phyloP scores from a whole-genome alignment of 92 coral and sea anemone species.

The Paramuricea clavata region DNA sequence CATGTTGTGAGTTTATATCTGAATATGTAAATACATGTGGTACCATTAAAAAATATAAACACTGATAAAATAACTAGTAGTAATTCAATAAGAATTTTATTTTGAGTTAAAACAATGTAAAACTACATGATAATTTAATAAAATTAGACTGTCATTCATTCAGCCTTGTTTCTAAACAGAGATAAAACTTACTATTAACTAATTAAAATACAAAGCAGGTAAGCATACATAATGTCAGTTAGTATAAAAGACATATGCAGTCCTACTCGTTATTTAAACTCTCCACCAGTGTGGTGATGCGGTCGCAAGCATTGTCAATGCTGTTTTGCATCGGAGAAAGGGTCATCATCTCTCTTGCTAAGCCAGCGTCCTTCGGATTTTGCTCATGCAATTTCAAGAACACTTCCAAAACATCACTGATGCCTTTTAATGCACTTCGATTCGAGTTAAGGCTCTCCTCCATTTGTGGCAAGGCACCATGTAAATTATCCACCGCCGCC shows the following conservation, averaged over 20 bases:
- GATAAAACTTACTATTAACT: no score
- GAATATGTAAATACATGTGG: no score
- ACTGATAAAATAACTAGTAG: no score
- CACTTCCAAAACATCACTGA: conserved; percentile 8
- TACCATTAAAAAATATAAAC: no score
- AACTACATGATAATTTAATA: no score
- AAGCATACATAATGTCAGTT: no score
- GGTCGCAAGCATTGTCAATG: conserved; percentile 5
- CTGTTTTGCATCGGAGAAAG: background rate
- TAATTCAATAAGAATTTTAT: no score
- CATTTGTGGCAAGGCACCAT: background rate
- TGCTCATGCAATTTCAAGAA: background rate
- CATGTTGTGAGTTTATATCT: no score
- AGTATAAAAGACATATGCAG: background rate
- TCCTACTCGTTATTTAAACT: background rate
- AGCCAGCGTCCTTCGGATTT: background rate
- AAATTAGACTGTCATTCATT: no score
- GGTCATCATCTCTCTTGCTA: background rate
- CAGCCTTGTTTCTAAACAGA: no score
- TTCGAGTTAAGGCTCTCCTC: conserved; percentile 18
- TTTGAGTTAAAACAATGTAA: no score
- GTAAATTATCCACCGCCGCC: background rate
- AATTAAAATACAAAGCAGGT: no score
- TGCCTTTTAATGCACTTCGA: conserved; percentile 19
- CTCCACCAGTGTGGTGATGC: background rate